A percentile compares a stretch with the other conserved stretches of the same genome.
These are phyloP conservation scores for Celastrina argiolus DNA, from an alignment of 2,888 invertebrate genomes.

Conservation along the genomic window DNA sequence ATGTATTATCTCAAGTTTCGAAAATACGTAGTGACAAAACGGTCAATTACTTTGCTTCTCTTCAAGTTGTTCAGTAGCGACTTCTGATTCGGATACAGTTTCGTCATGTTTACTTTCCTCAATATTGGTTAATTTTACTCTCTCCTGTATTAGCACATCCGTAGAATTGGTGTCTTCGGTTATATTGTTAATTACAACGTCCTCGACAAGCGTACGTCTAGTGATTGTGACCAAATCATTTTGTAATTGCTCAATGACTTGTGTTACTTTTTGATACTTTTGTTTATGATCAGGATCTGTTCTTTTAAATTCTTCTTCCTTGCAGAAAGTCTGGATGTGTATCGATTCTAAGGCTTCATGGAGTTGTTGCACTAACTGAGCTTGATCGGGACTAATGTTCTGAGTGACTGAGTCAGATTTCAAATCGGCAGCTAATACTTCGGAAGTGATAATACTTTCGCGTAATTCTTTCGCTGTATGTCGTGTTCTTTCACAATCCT, in stretches of 20 bases:
- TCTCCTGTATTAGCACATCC: not conserved
- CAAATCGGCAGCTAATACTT: conserved; percentile 32
- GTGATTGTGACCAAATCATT: not conserved
- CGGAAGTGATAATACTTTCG: conserved; percentile 40
- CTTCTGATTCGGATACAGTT: not conserved
- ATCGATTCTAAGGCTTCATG: conserved; percentile 48
- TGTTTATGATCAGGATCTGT: conserved; percentile 28
- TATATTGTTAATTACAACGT: not conserved
- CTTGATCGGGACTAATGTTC: conserved; percentile 37
- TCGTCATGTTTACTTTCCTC: not conserved
- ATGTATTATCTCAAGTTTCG: not conserved
- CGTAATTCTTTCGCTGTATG: conserved; percentile 51
- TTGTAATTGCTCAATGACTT: conserved; percentile 4
- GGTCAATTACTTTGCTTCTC: not conserved
- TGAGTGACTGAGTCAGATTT: conserved; percentile 27
- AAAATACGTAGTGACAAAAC: not conserved
- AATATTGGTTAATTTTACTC: not conserved
- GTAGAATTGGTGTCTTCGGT: too few relatives aligned
- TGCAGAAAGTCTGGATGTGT: conserved; percentile 48
- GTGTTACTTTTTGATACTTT: not conserved
- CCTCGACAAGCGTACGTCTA: not conserved
- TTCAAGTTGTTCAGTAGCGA: not conserved
- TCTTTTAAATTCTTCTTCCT: conserved; percentile 43
- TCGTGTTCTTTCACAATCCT: conserved; percentile 38
- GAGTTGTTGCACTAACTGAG: conserved; percentile 45